These are phyloP conservation scores for Sphyrna mokarran DNA, from an alignment of 2,113 vertebrate genomes.

Conservation along the genomic window DNA sequence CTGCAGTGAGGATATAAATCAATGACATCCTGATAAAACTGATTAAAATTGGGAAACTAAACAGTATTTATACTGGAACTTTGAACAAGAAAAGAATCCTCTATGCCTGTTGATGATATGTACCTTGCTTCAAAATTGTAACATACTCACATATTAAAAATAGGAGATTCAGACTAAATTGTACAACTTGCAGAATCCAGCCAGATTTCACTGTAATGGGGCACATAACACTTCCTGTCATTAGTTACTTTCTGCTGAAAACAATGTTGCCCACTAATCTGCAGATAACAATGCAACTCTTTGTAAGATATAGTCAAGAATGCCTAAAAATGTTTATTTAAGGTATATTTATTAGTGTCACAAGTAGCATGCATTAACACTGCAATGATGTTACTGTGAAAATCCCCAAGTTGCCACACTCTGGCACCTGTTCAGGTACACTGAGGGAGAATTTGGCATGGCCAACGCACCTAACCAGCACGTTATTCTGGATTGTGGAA, in stretches of 20 bases:
- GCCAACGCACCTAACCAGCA: no score
- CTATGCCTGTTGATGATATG: not conserved
- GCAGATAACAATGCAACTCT: not conserved
- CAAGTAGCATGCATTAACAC: no score
- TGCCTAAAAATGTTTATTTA: not conserved
- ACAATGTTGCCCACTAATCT: not conserved
- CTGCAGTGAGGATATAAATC: not conserved
- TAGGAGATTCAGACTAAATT: not conserved
- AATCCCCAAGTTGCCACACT: no score
- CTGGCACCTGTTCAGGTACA: no score
- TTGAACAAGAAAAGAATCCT: not conserved
- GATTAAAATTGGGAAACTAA: not conserved
- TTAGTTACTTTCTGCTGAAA: not conserved
- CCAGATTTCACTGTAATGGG: not conserved
- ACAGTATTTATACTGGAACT: not conserved
- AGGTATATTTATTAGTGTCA: no score
- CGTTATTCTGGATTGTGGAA: no score
- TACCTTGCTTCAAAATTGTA: not conserved
- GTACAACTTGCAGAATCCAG: not conserved
- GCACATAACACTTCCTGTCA: not conserved
- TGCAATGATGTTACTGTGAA: no score
- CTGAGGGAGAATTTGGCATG: no score
- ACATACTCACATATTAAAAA: not conserved
- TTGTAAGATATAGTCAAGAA: not conserved
- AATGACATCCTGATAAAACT: not conserved